Percentiles rank a stretch among this genome's conserved stretches.
These are phyloP conservation scores for Drosophila mettleri DNA, from an alignment of 2,888 invertebrate species.

Conservation along the genomic window DNA sequence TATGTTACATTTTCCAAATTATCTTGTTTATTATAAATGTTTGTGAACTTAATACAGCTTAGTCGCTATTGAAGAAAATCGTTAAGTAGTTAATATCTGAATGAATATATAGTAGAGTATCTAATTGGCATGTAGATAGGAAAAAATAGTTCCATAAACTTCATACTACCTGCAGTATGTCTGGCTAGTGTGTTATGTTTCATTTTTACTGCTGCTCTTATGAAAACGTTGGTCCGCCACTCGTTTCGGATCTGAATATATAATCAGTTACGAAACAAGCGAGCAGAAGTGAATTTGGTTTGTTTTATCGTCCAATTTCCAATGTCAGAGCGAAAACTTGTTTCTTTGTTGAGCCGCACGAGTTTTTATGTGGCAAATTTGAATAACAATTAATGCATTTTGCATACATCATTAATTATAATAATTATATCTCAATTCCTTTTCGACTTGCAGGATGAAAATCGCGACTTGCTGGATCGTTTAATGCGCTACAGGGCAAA, in stretches of 20 bases:
- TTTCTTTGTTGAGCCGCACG: not conserved
- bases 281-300: not conserved
- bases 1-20: conserved; percentile 30
- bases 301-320: not conserved
- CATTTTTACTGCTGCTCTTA: not conserved
- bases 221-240: not conserved
- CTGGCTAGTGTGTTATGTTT: not conserved
- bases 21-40: conserved; percentile 10
- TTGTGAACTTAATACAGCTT: conserved; percentile 2
- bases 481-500: conserved; percentile 96
- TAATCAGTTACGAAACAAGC: not conserved
- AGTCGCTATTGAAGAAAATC: conserved; percentile 2
- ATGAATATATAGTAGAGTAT: not conserved
- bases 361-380: not conserved
- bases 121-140: too few relatives aligned
- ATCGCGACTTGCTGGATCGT: conserved; percentile 92
- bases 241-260: not conserved
- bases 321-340: conserved; percentile 5
- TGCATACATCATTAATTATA: not conserved
- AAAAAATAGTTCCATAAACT: not conserved
- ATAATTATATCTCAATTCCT: not conserved
- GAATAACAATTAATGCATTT: not conserved
- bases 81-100: conserved; percentile 22
- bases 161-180: not conserved
- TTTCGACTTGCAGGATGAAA: conserved; percentile 91